Evolutionary conservation across 1,140 invertebrate species (phyloP).

Genomic region (Drosophila punjabiensis): DNA sequence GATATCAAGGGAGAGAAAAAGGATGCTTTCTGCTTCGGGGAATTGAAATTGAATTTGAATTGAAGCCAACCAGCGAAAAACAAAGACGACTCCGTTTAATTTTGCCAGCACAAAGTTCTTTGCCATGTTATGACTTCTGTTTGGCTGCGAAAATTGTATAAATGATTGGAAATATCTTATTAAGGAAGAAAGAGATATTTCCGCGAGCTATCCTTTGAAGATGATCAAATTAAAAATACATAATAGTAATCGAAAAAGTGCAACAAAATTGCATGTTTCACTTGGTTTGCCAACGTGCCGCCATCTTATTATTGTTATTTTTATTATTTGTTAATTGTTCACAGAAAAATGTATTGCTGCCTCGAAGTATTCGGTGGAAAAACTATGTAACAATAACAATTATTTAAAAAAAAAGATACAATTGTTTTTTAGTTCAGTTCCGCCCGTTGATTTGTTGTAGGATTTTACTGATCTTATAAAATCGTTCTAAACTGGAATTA

Average conservation of each 20-base stretch:
- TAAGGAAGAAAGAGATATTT: background rate
- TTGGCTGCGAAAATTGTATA: conserved; percentile 21
- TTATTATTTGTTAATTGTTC: background rate
- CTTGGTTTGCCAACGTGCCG: background rate
- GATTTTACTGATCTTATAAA: too few species aligned
- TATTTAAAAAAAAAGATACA: background rate
- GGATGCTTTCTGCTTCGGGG: conserved; percentile 43
- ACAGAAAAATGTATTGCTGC: background rate
- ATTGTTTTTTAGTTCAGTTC: background rate
- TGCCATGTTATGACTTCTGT: conserved; percentile 26
- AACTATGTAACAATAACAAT: background rate
- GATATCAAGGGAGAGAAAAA: conserved; percentile 10
- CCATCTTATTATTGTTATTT: background rate
- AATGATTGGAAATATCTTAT: conserved; percentile 17
- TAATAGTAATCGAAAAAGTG: background rate
- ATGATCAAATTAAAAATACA: background rate
- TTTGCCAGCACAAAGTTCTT: conserved; percentile 22
- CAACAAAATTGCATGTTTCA: background rate
- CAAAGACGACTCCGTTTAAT: conserved; percentile 30
- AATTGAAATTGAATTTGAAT: conserved; percentile 75
- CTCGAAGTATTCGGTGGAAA: background rate
- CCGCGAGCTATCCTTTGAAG: conserved; percentile 20
- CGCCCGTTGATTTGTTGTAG: background rate
- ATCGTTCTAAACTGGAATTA: background rate
- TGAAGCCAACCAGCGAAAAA: conserved; percentile 43